A percentile compares a stretch with the other conserved stretches of the same genome.
Evolutionary conservation across 2,888 invertebrate species (phyloP).

Genomic region (Watsonalla binaria): DNA sequence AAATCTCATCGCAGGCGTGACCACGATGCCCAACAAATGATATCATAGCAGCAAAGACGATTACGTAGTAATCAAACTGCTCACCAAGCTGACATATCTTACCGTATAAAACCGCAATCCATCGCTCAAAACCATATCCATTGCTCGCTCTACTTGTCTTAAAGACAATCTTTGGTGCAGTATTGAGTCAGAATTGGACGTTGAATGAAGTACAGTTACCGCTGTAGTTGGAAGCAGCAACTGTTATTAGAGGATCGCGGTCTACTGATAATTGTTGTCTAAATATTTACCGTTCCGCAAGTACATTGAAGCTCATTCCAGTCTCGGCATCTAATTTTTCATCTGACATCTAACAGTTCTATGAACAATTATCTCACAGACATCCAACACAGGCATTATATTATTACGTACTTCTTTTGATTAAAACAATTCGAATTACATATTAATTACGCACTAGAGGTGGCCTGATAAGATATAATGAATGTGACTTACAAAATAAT

Average conservation of each 20-base stretch:
- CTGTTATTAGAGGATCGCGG: slow-evolving; percentile 51
- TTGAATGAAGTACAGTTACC: slow-evolving; percentile 1
- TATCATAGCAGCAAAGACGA: slow-evolving; percentile 63
- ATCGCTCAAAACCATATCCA: slow-evolving; percentile 24
- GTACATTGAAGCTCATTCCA: slow-evolving; percentile 49
- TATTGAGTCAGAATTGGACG: slow-evolving; percentile 27
- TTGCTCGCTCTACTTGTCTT: slow-evolving; percentile 18
- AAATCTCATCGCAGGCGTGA: slow-evolving; percentile 53
- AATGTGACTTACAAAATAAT: too few relatives aligned
- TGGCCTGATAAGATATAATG: too few relatives aligned
- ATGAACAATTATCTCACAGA: background rate
- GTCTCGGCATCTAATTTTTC: slow-evolving; percentile 40
- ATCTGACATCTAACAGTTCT: slow-evolving; percentile 15
- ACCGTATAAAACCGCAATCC: slow-evolving; percentile 10
- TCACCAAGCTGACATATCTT: slow-evolving; percentile 30
- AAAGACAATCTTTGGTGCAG: background rate
- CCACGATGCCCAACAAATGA: slow-evolving; percentile 63
- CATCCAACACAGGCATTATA: background rate
- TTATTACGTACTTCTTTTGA: background rate
- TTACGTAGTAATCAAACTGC: slow-evolving; percentile 65
- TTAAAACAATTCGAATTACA: too few relatives aligned
- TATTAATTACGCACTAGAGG: too few relatives aligned
- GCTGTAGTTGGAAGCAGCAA: slow-evolving; percentile 27
- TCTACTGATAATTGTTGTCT: slow-evolving; percentile 69
- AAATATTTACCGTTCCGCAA: slow-evolving; percentile 64